Evolutionary conservation across 1,140 invertebrate genomes (phyloP).

Genomic region (Carcinoscorpius rotundicauda): DNA sequence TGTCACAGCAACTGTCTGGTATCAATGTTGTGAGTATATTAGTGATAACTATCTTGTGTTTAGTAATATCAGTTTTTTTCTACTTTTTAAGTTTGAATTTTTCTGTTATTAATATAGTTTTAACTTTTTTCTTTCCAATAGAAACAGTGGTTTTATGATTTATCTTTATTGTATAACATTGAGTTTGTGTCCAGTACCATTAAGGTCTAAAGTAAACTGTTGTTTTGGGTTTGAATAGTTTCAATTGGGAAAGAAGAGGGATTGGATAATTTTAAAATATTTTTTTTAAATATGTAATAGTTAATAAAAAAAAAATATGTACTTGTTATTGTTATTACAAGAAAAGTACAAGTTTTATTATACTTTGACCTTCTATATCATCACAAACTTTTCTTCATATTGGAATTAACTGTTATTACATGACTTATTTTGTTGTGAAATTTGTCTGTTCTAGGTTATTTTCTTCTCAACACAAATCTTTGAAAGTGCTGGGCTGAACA

Average conservation of each 20-base stretch:
- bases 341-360: background rate
- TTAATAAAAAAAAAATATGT: background rate
- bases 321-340: background rate
- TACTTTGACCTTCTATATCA: background rate
- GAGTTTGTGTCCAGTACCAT: background rate
- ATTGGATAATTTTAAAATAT: background rate
- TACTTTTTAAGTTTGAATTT: background rate
- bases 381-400: background rate
- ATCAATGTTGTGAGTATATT: slow-evolving; percentile 62
- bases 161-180: background rate
- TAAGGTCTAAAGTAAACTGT: background rate
- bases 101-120: background rate
- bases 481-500: slow-evolving; percentile 47
- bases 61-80: background rate
- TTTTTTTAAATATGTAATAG: background rate
- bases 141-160: background rate
- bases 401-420: background rate
- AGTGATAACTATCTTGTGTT: background rate
- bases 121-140: slow-evolving; percentile 5
- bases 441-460: slow-evolving; percentile 45
- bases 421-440: background rate
- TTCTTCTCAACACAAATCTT: slow-evolving; percentile 79
- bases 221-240: background rate
- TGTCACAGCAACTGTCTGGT: slow-evolving; percentile 76
- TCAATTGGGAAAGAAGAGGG: no score